Evolutionary conservation across 2,888 invertebrate species (phyloP).

Genomic region (Caenorhabditis sp.): DNA sequence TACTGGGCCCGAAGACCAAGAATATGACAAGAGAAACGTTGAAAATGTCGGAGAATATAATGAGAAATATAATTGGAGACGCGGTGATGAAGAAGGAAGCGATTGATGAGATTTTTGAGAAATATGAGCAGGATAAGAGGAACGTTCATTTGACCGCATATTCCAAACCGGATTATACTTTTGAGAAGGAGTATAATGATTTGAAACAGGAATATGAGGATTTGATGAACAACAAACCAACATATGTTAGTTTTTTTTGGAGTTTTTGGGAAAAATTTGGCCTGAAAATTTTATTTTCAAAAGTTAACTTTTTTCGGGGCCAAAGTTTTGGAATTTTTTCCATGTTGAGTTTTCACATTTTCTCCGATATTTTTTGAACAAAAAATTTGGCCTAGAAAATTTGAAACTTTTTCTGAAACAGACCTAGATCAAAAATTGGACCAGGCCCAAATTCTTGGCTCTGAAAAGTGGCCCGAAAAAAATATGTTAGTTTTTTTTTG

Average conservation of each 20-base stretch:
- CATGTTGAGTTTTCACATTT: too few species aligned
- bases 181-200: neutral
- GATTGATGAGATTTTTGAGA: neutral
- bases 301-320: too few species aligned
- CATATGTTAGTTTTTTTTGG: neutral
- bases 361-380: too few species aligned
- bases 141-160: neutral
- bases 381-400: too few species aligned
- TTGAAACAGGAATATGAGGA: neutral
- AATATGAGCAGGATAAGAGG: neutral
- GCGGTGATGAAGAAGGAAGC: neutral
- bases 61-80: neutral
- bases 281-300: too few species aligned
- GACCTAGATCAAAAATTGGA: too few species aligned
- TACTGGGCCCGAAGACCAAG: neutral
- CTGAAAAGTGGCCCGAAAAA: neutral
- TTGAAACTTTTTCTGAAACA: too few species aligned
- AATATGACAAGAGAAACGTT: neutral
- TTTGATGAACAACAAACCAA: neutral
- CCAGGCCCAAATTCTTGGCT: too few species aligned
- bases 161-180: neutral
- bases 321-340: too few species aligned
- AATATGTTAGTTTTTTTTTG: constrained; percentile 9
- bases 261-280: neutral
- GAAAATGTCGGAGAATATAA: neutral